A percentile compares a stretch with the other conserved stretches of the same genome.
Conservation (phyloP, 2,113 vertebrate genomes). For the Seriola aureovittata region DNA sequence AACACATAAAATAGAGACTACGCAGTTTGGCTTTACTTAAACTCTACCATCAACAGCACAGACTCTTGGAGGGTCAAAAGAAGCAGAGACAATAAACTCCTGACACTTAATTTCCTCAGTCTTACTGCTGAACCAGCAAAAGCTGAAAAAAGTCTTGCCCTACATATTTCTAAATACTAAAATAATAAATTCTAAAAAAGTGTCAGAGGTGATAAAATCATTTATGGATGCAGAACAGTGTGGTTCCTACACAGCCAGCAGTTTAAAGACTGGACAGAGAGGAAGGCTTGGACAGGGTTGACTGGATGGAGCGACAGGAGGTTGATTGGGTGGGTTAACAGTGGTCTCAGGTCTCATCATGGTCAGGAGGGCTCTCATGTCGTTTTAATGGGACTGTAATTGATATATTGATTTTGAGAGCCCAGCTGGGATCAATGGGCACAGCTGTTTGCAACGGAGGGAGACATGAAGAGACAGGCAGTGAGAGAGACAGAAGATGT, state of each 20-base stretch:
- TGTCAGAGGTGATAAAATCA: background rate
- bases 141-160: background rate
- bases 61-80: background rate
- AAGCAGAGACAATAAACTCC: background rate
- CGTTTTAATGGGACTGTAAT: constrained; percentile 60
- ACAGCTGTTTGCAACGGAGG: background rate
- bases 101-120: background rate
- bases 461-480: background rate
- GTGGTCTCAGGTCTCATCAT: constrained; percentile 41
- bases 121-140: background rate
- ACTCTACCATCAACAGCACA: background rate
- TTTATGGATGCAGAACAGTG: background rate
- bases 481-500: background rate
- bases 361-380: constrained; percentile 49
- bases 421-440: constrained; percentile 37
- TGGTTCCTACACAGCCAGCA: background rate
- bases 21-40: background rate
- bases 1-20: background rate
- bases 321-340: background rate
- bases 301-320: background rate
- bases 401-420: constrained; percentile 63
- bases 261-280: background rate
- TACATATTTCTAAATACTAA: background rate
- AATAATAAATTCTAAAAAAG: too few species aligned
- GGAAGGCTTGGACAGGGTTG: background rate